Evolutionary conservation across 1,140 invertebrate species (phyloP).

Genomic region (Zaprionus nigranus): DNA sequence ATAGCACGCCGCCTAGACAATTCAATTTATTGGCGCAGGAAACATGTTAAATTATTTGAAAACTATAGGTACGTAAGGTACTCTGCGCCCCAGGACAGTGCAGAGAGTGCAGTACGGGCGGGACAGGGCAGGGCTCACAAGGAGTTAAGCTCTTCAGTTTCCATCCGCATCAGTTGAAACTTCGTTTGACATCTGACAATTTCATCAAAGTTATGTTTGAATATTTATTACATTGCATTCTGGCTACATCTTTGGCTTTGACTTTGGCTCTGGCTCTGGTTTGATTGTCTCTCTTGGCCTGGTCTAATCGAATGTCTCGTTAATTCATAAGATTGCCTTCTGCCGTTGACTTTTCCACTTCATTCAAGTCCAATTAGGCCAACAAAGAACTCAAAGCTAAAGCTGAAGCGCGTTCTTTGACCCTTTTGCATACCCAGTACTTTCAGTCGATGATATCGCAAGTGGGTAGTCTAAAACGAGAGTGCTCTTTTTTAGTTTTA

Average conservation of each 20-base stretch:
- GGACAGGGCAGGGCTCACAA: background rate
- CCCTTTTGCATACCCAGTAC: slow-evolving; percentile 10
- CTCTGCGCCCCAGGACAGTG: slow-evolving; percentile 21
- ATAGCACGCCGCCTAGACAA: slow-evolving; percentile 31
- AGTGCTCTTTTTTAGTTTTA: background rate
- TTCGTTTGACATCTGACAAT: slow-evolving; percentile 16
- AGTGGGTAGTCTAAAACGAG: background rate
- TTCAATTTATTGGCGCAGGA: slow-evolving; percentile 63
- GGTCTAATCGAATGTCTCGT: slow-evolving; percentile 15
- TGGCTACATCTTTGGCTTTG: background rate
- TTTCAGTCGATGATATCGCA: background rate
- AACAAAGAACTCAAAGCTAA: background rate
- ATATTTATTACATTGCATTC: slow-evolving; percentile 18
- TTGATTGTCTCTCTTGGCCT: background rate
- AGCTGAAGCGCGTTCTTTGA: background rate
- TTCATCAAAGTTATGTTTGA: slow-evolving; percentile 17
- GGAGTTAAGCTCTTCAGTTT: background rate
- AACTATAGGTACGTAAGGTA: slow-evolving; percentile 43
- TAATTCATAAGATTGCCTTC: slow-evolving; percentile 1
- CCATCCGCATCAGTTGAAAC: background rate
- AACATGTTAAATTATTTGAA: slow-evolving; percentile 62
- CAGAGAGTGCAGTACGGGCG: background rate
- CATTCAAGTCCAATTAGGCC: background rate
- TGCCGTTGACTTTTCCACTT: background rate
- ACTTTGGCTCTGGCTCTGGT: background rate